Evolutionary conservation across 92 coral and sea anemone species (phyloP).

Genomic region (Anthopleura xanthogrammica): DNA sequence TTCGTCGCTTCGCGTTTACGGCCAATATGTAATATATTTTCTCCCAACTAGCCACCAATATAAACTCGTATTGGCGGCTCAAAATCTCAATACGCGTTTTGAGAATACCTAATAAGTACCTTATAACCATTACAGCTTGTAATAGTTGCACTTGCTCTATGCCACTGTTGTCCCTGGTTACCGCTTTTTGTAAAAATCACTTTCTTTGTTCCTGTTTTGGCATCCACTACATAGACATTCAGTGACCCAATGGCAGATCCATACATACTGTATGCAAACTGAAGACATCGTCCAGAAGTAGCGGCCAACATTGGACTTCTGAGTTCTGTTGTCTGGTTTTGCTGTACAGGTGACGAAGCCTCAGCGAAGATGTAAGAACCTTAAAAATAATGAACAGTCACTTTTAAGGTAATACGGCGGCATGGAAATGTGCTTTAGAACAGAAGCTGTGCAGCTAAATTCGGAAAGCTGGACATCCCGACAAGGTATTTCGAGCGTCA

Average conservation of each 20-base stretch:
- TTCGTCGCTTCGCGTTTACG: too few relatives aligned
- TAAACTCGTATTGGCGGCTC: too few relatives aligned
- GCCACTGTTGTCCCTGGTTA: slow-evolving; percentile 77
- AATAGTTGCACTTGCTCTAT: slow-evolving; percentile 39
- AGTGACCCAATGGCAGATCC: slow-evolving; percentile 70
- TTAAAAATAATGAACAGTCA: not conserved
- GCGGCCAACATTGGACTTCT: slow-evolving; percentile 28
- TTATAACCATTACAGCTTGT: slow-evolving; percentile 29
- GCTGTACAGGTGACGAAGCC: slow-evolving; percentile 25
- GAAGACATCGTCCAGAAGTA: slow-evolving; percentile 56
- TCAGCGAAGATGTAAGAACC: slow-evolving; percentile 47
- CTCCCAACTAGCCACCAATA: too few relatives aligned
- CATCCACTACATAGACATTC: slow-evolving; percentile 50
- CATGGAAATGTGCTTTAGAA: not conserved
- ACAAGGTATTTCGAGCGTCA: too few relatives aligned
- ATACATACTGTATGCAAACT: slow-evolving; percentile 74
- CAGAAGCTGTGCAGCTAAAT: not conserved
- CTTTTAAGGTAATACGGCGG: not conserved
- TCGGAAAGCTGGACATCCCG: too few relatives aligned
- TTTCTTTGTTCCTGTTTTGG: slow-evolving; percentile 40
- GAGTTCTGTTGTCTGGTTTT: slow-evolving; percentile 39
- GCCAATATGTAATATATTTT: too few relatives aligned
- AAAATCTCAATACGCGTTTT: too few relatives aligned
- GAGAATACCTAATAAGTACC: not conserved
- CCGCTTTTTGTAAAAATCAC: slow-evolving; percentile 66